Evolutionary conservation across 2,888 invertebrate species (phyloP).

Genomic region (Hymenopus coronatus): DNA sequence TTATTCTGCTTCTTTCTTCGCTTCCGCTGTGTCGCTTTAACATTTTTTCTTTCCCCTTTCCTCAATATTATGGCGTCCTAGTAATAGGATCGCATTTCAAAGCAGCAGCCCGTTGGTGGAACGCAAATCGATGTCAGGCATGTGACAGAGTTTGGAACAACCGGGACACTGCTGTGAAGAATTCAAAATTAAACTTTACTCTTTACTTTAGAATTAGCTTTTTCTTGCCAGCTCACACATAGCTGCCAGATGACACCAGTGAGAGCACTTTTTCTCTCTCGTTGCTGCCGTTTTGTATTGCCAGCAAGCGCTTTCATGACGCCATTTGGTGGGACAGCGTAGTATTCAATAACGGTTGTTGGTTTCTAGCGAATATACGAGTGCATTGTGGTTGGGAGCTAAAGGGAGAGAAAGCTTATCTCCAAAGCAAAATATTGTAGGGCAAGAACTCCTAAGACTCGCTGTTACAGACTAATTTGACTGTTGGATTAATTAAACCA

Average conservation of each 20-base stretch:
- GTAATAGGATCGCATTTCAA: neutral
- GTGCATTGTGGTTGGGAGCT: neutral
- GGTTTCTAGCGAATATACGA: neutral
- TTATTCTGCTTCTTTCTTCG: neutral
- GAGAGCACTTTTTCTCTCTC: neutral
- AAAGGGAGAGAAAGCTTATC: neutral
- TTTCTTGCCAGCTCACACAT: neutral
- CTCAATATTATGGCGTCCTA: neutral
- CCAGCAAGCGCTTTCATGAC: neutral
- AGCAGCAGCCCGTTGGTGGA: neutral
- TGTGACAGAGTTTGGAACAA: neutral
- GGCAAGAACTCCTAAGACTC: neutral
- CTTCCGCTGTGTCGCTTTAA: neutral
- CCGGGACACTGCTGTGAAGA: neutral
- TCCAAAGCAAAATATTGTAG: neutral
- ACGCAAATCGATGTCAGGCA: neutral
- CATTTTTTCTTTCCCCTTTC: neutral
- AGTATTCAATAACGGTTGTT: neutral
- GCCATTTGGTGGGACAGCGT: neutral
- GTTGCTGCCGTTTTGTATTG: neutral
- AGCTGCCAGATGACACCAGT: neutral
- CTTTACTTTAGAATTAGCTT: neutral
- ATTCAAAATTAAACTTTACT: neutral
- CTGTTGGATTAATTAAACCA: no score
- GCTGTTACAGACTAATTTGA: no score